Evolutionary conservation across 2,888 invertebrate species (phyloP).

Genomic region (Cylindroiulus punctatus): DNA sequence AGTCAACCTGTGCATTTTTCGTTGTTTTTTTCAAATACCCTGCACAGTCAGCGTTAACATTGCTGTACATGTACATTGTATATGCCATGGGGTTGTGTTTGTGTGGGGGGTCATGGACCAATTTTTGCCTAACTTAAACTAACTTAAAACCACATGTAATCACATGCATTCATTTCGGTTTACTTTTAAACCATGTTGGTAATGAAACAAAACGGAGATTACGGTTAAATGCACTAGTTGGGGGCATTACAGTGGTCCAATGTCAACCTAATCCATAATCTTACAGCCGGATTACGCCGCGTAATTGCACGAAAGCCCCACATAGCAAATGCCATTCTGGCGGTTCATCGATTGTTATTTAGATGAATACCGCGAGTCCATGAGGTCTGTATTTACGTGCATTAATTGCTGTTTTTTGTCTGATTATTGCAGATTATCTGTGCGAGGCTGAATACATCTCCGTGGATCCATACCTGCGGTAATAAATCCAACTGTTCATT

Average conservation of each 20-base stretch:
- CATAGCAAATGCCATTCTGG: neutral
- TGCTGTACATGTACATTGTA: no score
- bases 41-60: no score
- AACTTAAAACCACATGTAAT: no score
- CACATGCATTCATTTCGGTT: neutral
- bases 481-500: slow-evolving; percentile 34
- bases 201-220: neutral
- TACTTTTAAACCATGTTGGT: neutral
- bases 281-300: neutral
- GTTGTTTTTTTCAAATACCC: no score
- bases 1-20: no score
- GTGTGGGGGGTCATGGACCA: no score
- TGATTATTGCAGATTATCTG: slow-evolving; percentile 49
- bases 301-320: neutral
- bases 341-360: slow-evolving; percentile 1
- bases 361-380: neutral
- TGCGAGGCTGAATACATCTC: slow-evolving; percentile 53
- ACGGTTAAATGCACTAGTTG: neutral
- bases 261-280: neutral
- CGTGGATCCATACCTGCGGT: slow-evolving; percentile 53
- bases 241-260: neutral
- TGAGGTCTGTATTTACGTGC: neutral
- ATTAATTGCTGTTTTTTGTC: slow-evolving; percentile 30
- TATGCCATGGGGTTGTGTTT: no score
- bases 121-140: no score